Evolutionary conservation across 2,888 invertebrate species (phyloP).

Genomic region (Zeuzera pyrina): DNA sequence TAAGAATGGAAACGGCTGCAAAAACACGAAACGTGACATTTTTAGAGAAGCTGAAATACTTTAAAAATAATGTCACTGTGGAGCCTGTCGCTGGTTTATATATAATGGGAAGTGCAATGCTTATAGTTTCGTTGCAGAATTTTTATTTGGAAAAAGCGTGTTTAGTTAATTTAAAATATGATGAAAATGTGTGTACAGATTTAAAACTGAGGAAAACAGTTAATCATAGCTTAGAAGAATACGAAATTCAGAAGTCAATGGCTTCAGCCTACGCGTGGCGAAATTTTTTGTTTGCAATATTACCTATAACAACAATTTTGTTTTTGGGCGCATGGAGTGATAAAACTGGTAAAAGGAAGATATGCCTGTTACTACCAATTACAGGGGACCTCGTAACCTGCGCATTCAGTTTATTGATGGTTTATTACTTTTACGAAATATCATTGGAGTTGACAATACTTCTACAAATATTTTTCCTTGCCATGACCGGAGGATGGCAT

Average conservation of each 20-base stretch:
- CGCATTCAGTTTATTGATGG: constrained; percentile 63
- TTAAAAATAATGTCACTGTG: constrained; percentile 75
- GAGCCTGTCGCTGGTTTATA: constrained; percentile 78
- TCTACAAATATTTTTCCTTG: constrained; percentile 66
- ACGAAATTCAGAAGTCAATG: constrained; percentile 75
- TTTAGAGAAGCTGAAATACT: constrained; percentile 56
- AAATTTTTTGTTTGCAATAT: constrained; percentile 64
- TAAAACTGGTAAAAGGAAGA: constrained; percentile 70
- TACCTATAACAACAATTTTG: constrained; percentile 69
- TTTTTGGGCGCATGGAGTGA: constrained; percentile 78
- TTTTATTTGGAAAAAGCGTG: constrained; percentile 90
- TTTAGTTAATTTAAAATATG: constrained; percentile 81
- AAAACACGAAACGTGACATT: constrained; percentile 41
- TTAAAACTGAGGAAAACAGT: constrained; percentile 78
- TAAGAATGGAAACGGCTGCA: constrained; percentile 35
- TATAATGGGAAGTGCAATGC: constrained; percentile 77
- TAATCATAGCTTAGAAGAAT: constrained; percentile 77
- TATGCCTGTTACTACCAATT: constrained; percentile 73
- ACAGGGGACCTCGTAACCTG: constrained; percentile 68
- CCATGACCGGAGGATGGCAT: constrained; percentile 71
- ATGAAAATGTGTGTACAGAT: constrained; percentile 80
- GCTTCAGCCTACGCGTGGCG: constrained; percentile 71
- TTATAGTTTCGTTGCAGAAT: constrained; percentile 86
- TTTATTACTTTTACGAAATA: constrained; percentile 69
- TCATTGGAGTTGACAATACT: constrained; percentile 68